phyloP scores from a whole-genome alignment of 2,797 vertebrate genomes.

The Propithecus deckenii region DNA sequence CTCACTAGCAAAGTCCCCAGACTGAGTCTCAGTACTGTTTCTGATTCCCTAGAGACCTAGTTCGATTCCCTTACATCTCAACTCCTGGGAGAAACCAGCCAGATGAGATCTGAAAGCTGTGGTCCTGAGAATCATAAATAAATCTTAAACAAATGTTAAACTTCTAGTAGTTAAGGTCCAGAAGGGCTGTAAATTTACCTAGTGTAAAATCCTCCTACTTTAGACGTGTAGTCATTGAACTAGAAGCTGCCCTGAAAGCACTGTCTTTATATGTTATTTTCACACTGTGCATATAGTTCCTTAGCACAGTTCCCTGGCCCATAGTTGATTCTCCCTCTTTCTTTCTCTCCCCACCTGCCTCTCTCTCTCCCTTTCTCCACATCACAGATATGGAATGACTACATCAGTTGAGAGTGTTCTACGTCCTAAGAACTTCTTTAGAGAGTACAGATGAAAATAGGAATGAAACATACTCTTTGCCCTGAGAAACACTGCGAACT shows the following conservation, averaged over 20 bases:
- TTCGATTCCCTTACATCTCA: background rate
- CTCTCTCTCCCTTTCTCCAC: background rate
- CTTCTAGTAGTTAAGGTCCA: background rate
- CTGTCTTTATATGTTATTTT: background rate
- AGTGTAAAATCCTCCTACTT: background rate
- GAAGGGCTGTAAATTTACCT: background rate
- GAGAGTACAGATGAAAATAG: background rate
- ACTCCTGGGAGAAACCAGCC: background rate
- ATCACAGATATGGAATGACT: background rate
- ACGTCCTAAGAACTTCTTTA: background rate
- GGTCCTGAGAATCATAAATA: background rate
- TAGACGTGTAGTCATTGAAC: background rate
- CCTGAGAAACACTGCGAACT: background rate
- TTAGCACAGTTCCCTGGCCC: background rate
- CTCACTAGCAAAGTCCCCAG: background rate
- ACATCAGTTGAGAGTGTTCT: background rate
- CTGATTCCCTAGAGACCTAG: background rate
- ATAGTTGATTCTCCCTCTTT: background rate
- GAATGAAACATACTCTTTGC: background rate
- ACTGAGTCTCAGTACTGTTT: background rate
- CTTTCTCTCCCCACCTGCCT: background rate
- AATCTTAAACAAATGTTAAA: background rate
- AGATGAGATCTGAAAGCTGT: background rate
- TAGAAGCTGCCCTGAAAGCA: background rate
- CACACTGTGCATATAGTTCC: background rate